Evolutionary conservation across 2,888 invertebrate genomes (phyloP), one percentile per base, ranked within the genome.

Genomic region (Agrotis clavis): DNA sequence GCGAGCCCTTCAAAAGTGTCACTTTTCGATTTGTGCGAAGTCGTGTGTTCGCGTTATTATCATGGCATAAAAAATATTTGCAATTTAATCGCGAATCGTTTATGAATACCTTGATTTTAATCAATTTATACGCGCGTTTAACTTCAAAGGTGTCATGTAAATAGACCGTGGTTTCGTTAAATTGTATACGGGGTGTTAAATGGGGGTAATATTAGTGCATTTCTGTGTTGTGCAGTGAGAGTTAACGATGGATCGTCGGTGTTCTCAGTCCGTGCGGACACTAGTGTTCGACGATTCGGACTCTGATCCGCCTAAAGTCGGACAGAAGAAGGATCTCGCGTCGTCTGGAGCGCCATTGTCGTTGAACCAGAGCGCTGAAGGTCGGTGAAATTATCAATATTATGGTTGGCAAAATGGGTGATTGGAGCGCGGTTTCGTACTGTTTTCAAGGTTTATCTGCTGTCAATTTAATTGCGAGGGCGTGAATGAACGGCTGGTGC

Each of bases 211-310:
- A 91, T 89, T 90, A 89, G 92, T 94, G 93, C 89, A 89, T 89
- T 92, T 92, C 90, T 93, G 94, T 92, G 88, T 89, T 90, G 92
- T 93, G 92, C 90, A 89, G 92, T 94, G 93, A 93, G 91, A 91
- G 91, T 90, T 69, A 90, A 93, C 88, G 88, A 96, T 96, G 96
- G 96, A 96, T 91, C 97, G 97, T 78, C 97, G 97, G 90, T 97
- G 97, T 87, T 97, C 97, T 72, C 97, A 98, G 93, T 98, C 98
- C 79, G 98, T 98, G 68, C 97, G 98, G 92, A 98, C 98, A 85
- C 96, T 98, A 87, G 97, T 98, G 87, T 98, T 98, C 91, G 98
- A 98, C 92, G 98, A 98, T 94, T 97, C 97, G 66, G 97, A 97
- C 90, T 95, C 96, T 72, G 97, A 97, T 86, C 91, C 88, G 82